phyloP scores from a whole-genome alignment of 2,888 invertebrate genomes.

The Minunthozetes semirufus region DNA sequence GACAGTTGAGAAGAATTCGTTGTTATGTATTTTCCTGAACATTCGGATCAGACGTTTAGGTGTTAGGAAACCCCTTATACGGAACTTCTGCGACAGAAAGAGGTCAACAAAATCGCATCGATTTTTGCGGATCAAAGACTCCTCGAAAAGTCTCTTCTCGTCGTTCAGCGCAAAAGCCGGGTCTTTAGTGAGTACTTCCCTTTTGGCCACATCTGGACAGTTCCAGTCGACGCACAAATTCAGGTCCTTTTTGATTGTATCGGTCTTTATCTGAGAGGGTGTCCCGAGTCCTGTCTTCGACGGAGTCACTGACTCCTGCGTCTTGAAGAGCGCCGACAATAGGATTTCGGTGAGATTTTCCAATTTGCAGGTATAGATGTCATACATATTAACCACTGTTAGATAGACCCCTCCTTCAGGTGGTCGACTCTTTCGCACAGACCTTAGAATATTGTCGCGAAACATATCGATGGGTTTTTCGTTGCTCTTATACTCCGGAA shows the following conservation, averaged over 20 bases:
- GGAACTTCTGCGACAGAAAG: constrained; percentile 48
- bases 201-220: constrained; percentile 47
- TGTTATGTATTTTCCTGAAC: constrained; percentile 46
- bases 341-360: constrained; percentile 48
- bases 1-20: constrained; percentile 47
- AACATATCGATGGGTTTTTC: constrained; percentile 38
- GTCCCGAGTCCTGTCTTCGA: constrained; percentile 22
- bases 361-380: constrained; percentile 45
- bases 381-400: constrained; percentile 47
- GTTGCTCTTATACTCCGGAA: constrained; percentile 38
- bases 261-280: constrained; percentile 37
- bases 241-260: constrained; percentile 45
- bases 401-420: constrained; percentile 46
- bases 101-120: constrained; percentile 49
- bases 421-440: constrained; percentile 38
- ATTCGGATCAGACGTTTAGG: constrained; percentile 40
- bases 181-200: constrained; percentile 27
- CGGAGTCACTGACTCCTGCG: neutral
- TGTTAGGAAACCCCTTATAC: constrained; percentile 47
- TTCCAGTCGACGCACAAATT: constrained; percentile 50
- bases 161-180: constrained; percentile 39
- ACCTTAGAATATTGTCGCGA: constrained; percentile 40
- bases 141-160: constrained; percentile 47
- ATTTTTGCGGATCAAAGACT: constrained; percentile 46
- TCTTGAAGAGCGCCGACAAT: constrained; percentile 48